Evolutionary conservation across 2,888 invertebrate species (phyloP).

Genomic region (Camptogramma bilineatum): DNA sequence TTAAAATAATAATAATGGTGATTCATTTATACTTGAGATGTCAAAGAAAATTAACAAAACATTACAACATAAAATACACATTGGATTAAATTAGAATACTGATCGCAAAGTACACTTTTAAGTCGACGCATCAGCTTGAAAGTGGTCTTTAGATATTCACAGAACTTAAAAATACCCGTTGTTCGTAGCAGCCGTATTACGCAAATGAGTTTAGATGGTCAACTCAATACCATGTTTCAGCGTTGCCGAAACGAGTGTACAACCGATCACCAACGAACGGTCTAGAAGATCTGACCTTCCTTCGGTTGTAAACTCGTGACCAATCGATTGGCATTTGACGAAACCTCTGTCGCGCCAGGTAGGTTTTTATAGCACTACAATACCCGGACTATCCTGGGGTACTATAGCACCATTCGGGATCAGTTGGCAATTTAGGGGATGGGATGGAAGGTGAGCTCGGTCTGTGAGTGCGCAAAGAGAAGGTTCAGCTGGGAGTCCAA

Average conservation of each 20-base stretch:
- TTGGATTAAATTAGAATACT: slow-evolving; percentile 60
- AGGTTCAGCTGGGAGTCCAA: slow-evolving; percentile 89
- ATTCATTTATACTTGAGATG: slow-evolving; percentile 18
- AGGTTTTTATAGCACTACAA: slow-evolving; percentile 67
- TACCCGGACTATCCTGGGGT: slow-evolving; percentile 49
- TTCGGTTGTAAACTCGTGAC: slow-evolving; percentile 71
- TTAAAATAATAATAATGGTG: slow-evolving; percentile 16
- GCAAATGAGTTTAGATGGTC: slow-evolving; percentile 45
- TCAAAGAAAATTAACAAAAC: slow-evolving; percentile 19
- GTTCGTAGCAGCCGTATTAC: slow-evolving; percentile 36
- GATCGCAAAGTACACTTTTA: slow-evolving; percentile 48
- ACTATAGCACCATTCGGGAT: slow-evolving; percentile 72
- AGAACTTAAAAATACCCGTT: slow-evolving; percentile 30
- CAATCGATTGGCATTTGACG: slow-evolving; percentile 76
- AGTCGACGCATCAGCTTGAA: slow-evolving; percentile 36
- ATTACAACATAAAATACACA: slow-evolving; percentile 42
- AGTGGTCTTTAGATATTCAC: slow-evolving; percentile 24
- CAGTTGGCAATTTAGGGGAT: slow-evolving; percentile 66
- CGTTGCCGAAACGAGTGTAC: slow-evolving; percentile 53
- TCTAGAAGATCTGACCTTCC: slow-evolving; percentile 48
- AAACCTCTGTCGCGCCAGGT: slow-evolving; percentile 78
- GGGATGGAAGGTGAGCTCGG: slow-evolving; percentile 88
- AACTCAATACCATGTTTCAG: slow-evolving; percentile 46
- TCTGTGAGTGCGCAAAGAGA: slow-evolving; percentile 87
- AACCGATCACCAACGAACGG: slow-evolving; percentile 53